Evolutionary conservation across 2,797 vertebrate species (phyloP).

Genomic region (Dryobates pubescens): DNA sequence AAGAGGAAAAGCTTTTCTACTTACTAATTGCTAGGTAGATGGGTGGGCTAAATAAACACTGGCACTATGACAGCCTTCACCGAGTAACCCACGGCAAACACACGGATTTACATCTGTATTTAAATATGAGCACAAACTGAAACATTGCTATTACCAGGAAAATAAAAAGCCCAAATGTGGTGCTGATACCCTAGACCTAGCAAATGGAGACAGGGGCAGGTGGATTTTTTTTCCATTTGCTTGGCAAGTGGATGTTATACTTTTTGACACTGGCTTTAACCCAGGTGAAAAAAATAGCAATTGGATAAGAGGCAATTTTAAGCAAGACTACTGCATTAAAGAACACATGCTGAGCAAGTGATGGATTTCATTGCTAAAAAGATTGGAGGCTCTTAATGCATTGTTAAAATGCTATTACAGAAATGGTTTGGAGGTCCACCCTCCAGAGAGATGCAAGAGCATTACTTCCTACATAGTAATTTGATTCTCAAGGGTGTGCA

Average conservation of each 20-base stretch:
- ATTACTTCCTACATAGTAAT: neutral
- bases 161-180: neutral
- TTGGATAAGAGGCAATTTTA: slow-evolving; percentile 35
- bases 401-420: neutral
- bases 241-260: slow-evolving; percentile 20
- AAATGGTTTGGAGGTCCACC: slow-evolving; percentile 4
- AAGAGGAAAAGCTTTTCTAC: neutral
- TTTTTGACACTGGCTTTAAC: slow-evolving; percentile 30
- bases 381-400: slow-evolving; percentile 25
- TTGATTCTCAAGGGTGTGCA: neutral
- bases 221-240: slow-evolving; percentile 39
- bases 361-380: slow-evolving; percentile 43
- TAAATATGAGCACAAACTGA: neutral
- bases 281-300: slow-evolving; percentile 4
- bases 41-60: neutral
- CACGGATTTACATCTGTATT: neutral
- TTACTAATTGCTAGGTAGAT: neutral
- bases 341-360: slow-evolving; percentile 37
- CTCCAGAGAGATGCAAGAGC: neutral
- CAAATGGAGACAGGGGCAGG: neutral
- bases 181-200: neutral
- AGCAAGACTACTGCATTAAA: slow-evolving; percentile 41
- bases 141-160: neutral
- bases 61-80: neutral
- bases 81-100: neutral